A percentile compares a stretch with the other conserved stretches of the same genome.
Evolutionary conservation across 2,113 vertebrate genomes (phyloP).

Genomic region (Nycticryphes semicollaris): DNA sequence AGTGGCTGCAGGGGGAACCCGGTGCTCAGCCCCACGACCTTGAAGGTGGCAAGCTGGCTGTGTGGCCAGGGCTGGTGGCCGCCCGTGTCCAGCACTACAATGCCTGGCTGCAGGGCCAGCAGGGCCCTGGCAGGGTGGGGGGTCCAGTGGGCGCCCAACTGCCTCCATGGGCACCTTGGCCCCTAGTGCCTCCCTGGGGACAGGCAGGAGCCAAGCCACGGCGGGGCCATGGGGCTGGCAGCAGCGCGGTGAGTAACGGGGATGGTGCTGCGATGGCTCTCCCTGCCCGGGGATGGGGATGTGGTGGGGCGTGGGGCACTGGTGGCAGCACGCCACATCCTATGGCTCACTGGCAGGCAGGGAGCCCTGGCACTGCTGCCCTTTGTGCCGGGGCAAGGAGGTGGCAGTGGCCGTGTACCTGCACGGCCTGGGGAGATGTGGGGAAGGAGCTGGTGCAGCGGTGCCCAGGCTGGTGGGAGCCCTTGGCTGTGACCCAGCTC

Average conservation of each 20-base stretch:
- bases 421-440: accelerated
- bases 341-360: neutral
- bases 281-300: accelerated
- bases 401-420: neutral
- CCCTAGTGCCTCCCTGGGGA: accelerated
- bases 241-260: neutral
- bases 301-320: neutral
- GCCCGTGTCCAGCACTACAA: constrained; percentile 27
- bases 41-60: neutral
- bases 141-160: neutral
- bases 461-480: neutral
- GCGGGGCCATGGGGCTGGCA: neutral
- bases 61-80: constrained; percentile 27
- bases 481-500: constrained; percentile 36
- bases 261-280: accelerated
- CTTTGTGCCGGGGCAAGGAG: neutral
- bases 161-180: neutral
- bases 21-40: neutral
- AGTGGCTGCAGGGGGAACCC: neutral
- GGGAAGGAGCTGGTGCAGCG: neutral
- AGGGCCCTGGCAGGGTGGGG: accelerated
- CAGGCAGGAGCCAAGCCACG: accelerated
- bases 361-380: neutral
- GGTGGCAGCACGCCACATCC: neutral
- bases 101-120: neutral